Conservation (phyloP, 2,113 vertebrate genomes). For the Tychaedon coryphoeus region DNA sequence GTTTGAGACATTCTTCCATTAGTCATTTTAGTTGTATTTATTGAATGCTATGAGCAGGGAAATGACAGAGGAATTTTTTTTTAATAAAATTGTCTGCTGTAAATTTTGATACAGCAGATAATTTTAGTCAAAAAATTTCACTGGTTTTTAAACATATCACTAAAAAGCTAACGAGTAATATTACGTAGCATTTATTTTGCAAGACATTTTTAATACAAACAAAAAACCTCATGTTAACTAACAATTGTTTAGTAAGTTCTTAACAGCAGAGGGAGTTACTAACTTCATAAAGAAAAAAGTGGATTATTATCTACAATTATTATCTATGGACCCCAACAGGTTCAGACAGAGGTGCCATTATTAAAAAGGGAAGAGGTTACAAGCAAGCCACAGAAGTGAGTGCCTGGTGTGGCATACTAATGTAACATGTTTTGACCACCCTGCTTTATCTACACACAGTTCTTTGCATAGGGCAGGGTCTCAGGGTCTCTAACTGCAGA, state of each 20-base stretch:
- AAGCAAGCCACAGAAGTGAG: background rate
- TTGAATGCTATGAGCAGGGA: background rate
- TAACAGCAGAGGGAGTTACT: slow-evolving; percentile 1
- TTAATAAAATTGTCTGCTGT: background rate
- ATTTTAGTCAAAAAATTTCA: background rate
- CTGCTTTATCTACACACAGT: background rate
- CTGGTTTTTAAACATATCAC: background rate
- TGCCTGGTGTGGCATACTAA: background rate
- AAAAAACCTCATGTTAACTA: background rate
- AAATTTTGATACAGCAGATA: background rate
- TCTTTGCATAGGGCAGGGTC: background rate
- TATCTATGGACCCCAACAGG: background rate
- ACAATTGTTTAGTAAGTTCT: background rate
- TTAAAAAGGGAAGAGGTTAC: background rate
- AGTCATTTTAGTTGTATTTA: background rate
- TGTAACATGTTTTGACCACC: background rate
- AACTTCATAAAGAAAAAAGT: background rate
- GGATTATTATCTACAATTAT: background rate
- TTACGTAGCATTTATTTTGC: background rate
- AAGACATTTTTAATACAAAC: background rate
- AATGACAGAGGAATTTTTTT: background rate
- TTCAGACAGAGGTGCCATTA: background rate
- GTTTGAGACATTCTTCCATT: background rate
- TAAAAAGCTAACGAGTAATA: background rate
- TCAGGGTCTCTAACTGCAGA: background rate